Conservation (phyloP, 1,140 invertebrate species). For the Drosophila suzukii region DNA sequence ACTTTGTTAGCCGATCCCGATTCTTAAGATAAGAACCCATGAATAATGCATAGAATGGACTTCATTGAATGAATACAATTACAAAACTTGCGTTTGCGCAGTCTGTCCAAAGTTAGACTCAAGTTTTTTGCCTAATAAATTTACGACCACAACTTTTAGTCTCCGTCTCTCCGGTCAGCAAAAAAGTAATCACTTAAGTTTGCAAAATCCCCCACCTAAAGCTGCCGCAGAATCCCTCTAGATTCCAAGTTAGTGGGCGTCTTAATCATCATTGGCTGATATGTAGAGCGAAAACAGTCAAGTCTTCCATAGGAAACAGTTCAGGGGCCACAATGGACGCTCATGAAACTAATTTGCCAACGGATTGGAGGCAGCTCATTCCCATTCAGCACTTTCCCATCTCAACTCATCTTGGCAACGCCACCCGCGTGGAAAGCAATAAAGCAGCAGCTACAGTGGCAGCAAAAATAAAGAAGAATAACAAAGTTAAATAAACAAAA, state of each 20-base stretch:
- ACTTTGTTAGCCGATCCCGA: constrained; percentile 1
- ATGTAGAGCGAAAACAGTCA: constrained; percentile 41
- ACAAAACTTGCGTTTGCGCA: constrained; percentile 73
- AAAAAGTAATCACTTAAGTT: constrained; percentile 82
- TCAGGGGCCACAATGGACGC: constrained; percentile 30
- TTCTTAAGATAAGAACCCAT: constrained; percentile 34
- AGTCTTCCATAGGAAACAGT: constrained; percentile 23
- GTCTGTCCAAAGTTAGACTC: constrained; percentile 62
- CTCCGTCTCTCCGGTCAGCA: constrained; percentile 46
- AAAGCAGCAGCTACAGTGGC: constrained; percentile 54
- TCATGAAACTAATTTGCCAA: constrained; percentile 76
- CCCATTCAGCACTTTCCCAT: constrained; percentile 10
- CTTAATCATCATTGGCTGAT: constrained; percentile 73
- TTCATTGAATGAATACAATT: constrained; percentile 82
- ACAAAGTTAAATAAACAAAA: constrained; percentile 82
- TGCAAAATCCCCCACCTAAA: constrained; percentile 34
- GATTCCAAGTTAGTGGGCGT: constrained; percentile 44
- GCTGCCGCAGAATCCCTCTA: constrained; percentile 5
- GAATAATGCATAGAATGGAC: constrained; percentile 74
- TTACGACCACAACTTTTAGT: constrained; percentile 72
- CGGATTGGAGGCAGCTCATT: constrained; percentile 52
- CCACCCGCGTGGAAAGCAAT: constrained; percentile 79
- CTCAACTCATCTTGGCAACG: constrained; percentile 25
- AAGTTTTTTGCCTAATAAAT: constrained; percentile 80
- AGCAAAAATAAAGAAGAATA: constrained; percentile 59